A percentile compares a stretch with the other conserved stretches of the same genome.
phyloP scores from a whole-genome alignment of 1,140 invertebrate genomes.

The Zaprionus davidi region DNA sequence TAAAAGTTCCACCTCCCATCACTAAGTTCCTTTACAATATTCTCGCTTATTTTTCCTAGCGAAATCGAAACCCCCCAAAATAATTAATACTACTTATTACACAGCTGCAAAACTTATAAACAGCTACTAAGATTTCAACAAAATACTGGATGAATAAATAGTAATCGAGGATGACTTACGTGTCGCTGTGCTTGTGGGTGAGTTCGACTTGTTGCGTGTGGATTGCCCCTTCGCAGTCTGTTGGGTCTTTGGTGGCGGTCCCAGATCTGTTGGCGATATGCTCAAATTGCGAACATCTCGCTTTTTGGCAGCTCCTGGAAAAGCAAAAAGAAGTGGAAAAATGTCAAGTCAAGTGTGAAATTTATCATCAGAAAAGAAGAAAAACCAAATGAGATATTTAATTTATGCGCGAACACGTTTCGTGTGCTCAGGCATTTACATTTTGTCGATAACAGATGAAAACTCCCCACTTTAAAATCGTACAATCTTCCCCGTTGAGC shows the following conservation, averaged over 20 bases:
- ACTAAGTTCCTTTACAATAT: no score
- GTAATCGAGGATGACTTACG: conserved; percentile 63
- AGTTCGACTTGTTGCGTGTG: conserved; percentile 66
- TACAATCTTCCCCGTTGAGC: background rate
- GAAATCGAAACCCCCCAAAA: no score
- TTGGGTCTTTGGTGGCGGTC: conserved; percentile 83
- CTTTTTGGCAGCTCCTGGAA: conserved; percentile 83
- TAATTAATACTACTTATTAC: no score
- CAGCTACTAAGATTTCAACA: background rate
- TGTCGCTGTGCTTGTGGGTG: conserved; percentile 61
- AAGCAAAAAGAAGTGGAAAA: background rate
- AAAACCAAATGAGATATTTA: conserved; percentile 34
- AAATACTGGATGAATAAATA: background rate
- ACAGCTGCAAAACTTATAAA: no score
- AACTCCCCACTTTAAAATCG: conserved; percentile 3
- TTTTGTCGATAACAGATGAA: conserved; percentile 20
- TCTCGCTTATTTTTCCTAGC: no score
- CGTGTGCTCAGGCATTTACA: conserved; percentile 22
- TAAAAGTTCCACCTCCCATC: no score
- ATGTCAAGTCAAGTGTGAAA: conserved; percentile 7
- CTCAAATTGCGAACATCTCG: conserved; percentile 84
- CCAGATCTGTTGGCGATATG: conserved; percentile 84
- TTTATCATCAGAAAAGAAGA: conserved; percentile 15
- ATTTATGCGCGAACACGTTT: conserved; percentile 78
- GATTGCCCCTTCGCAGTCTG: conserved; percentile 80